Base-by-base conservation (phyloP, 2,797 vertebrate species). In the Pristis pectinata region DNA sequence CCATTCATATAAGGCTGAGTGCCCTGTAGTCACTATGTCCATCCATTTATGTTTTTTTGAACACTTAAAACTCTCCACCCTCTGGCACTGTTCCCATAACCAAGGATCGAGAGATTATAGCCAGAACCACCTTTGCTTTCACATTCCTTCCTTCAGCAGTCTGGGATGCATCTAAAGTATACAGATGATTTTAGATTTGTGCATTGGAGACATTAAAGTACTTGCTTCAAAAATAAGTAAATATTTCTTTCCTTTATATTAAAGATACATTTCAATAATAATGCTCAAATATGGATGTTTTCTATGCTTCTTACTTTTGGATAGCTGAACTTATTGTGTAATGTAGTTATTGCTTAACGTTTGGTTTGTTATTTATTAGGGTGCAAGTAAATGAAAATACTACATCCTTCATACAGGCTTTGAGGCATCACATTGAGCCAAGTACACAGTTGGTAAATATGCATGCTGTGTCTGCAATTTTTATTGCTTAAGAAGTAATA, bases 361-460 rank as follows among this genome's bases (percentile, higher is more conserved):
- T 94, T 76, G 49, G 10, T 49, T 41, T 80, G 59, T 85, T 10
- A 15, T 67, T 19, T 96, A 95, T 95, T 83, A 96, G 96, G 30
- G 34, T 94, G 1, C 95, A 95, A 95, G 95, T 87, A 34, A 95
- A 95, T 0, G 64, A 96, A 93, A 0, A 0, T 6, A 0, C 95
- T 4, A 70, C 95, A 70, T 94, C 95, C 0, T 96, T 96, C 94
- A 94, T 96, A 1, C 13, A 94, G 24, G 95, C 96, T 83, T 94
- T 96, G 89, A 96, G 97, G 95, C 95, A 95, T 41, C 64, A 94
- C 0, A n/a, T 76, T 7, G 27, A 74, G 82, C 95, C 85, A 22
- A 95, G 95, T 4, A 70, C 96, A 87, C 96, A 96, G 95, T 87
- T 97, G 96, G 96, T 96, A 19, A 70, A 96, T 96, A 11, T 19